These are phyloP conservation scores for Alectura lathami DNA, from an alignment of 2,113 vertebrate genomes.

Conservation along the genomic window DNA sequence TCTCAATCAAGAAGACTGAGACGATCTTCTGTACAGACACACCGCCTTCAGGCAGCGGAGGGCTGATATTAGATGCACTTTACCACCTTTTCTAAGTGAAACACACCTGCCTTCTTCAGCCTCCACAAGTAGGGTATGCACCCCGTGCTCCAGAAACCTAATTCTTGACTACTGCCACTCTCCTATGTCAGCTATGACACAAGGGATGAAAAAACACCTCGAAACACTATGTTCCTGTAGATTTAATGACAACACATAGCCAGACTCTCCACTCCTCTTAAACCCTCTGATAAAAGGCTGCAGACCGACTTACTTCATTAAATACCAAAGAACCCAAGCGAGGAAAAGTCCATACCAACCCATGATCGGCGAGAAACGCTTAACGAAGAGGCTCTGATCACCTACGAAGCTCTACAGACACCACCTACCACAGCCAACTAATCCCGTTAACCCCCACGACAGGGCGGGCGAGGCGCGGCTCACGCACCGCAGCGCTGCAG, in stretches of 20 bases:
- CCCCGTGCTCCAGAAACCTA: not conserved
- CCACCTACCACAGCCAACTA: not conserved
- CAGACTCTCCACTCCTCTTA: not conserved
- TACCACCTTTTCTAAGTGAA: not conserved
- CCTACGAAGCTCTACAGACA: not conserved
- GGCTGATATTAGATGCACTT: too few relatives aligned
- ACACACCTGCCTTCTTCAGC: not conserved
- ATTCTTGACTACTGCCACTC: not conserved
- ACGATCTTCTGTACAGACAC: not conserved
- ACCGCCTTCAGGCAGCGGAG: rapidly evolving
- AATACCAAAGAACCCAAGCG: not conserved
- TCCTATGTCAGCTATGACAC: not conserved
- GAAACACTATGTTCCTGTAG: rapidly evolving
- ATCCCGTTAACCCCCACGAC: not conserved
- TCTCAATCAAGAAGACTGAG: not conserved
- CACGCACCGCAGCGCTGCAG: not conserved
- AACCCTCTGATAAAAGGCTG: not conserved
- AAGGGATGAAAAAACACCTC: not conserved
- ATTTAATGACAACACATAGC: not conserved
- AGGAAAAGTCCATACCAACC: rapidly evolving
- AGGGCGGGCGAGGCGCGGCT: rapidly evolving
- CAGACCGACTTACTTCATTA: not conserved
- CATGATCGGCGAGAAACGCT: not conserved
- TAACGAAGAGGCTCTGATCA: not conserved
- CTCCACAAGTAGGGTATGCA: rapidly evolving